These are phyloP conservation scores for Drosophila putrida DNA, from an alignment of 2,888 invertebrate genomes.

Conservation along the genomic window DNA sequence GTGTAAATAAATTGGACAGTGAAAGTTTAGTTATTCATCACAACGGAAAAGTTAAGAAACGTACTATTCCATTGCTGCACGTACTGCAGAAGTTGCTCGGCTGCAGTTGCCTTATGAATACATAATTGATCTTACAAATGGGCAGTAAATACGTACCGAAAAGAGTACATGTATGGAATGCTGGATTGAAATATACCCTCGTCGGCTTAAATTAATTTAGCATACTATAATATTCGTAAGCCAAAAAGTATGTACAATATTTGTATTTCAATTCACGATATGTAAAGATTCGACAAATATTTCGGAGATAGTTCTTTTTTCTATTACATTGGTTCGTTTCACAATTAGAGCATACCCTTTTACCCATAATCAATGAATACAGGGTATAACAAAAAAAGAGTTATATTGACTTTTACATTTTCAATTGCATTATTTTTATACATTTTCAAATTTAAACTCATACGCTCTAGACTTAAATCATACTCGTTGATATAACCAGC, in stretches of 20 bases:
- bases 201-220: too few species aligned
- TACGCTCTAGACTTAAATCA: conserved; percentile 36
- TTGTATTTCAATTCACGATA: neutral
- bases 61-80: conserved; percentile 41
- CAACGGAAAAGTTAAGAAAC: conserved; percentile 30
- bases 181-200: neutral
- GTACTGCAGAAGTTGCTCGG: conserved; percentile 39
- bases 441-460: conserved; percentile 16
- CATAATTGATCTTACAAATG: conserved; percentile 42
- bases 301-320: neutral
- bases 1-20: conserved; percentile 37
- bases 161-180: neutral
- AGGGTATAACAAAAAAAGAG: conserved; percentile 13
- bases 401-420: conserved; percentile 6
- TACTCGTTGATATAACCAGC: conserved; percentile 21
- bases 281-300: neutral
- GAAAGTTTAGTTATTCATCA: conserved; percentile 58
- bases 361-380: neutral
- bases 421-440: conserved; percentile 6
- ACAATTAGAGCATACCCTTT: neutral
- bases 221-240: neutral
- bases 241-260: neutral
- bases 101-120: conserved; percentile 51
- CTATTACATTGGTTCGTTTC: neutral
- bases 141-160: conserved; percentile 6